Base-by-base conservation (phyloP, 2,797 vertebrate genomes). In the Chiroxiphia lanceolata region DNA sequence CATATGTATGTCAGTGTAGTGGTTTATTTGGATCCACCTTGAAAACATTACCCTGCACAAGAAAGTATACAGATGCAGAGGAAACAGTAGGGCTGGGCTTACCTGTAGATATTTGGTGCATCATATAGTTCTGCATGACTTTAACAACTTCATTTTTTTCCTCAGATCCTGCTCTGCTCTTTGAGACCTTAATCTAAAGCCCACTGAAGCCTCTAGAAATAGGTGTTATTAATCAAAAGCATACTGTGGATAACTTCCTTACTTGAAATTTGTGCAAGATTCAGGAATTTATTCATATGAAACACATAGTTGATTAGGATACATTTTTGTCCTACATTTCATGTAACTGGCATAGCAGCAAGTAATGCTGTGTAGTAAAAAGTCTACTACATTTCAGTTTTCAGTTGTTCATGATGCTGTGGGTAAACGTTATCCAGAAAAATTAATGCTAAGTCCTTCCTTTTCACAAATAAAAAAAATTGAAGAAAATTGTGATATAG, bases 271-370 rank as follows among this genome's bases (percentile, higher is more conserved):
- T 94, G 29, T 81, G 54, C 17, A 80, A 80, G 70, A 38, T 44
- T 63, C 31, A 69, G 36, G 29, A 60, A 86, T 94, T 93, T 87
- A 79, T 63, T 94, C 40, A 75, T 80, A 94, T 83, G 80, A 95
- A 95, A 92, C 44, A 83, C 50, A 16, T 56, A 74, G 64, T 5
- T 91, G 72, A 94, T 95, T 84, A 91, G 23, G 27, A 83, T 85
- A 36, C 21, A 76, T 76, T 90, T 90, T 88, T 64, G 27, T 47
- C 61, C 51, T 76, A 33, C 50, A 74, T 91, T 71, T 71, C 53
- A n/a, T 44, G 25, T 74, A 79, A 47, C 27, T 90, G 72, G 51
- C 21, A 78, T 15, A 75, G 33, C 19, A 93, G 22, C 14, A 89
- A 74, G 16, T 50, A 53, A 65, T 53, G 42, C 5, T 87, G 27